Evolutionary conservation across 2,113 vertebrate genomes (phyloP).

Genomic region (Accipiter cooperii): DNA sequence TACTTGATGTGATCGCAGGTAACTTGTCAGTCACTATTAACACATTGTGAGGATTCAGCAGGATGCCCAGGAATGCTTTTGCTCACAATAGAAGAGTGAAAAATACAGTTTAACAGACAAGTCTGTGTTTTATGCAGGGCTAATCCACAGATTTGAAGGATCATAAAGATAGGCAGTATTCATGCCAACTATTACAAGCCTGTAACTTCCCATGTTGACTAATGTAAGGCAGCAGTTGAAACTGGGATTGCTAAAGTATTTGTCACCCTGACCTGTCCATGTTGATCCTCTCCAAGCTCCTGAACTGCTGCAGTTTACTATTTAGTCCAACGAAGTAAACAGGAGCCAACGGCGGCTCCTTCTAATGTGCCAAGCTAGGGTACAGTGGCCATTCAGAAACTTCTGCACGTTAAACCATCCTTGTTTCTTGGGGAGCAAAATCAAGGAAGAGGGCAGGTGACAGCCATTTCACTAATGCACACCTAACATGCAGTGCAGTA

Average conservation of each 20-base stretch:
- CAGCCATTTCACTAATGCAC: background rate
- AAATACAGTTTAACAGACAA: background rate
- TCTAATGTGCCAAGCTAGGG: background rate
- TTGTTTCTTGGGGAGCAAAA: background rate
- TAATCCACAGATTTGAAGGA: background rate
- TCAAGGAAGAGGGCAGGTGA: background rate
- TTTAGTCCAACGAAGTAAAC: background rate
- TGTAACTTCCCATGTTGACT: background rate
- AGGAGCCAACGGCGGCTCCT: background rate
- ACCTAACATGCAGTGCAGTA: background rate
- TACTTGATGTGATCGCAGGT: background rate
- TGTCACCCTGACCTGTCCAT: background rate
- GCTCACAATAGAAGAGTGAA: background rate
- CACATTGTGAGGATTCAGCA: background rate
- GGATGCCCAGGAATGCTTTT: background rate
- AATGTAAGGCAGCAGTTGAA: background rate
- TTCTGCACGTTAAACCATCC: background rate
- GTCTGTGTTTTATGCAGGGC: background rate
- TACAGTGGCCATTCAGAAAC: background rate
- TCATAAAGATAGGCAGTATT: background rate
- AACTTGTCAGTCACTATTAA: background rate
- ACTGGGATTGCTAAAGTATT: background rate
- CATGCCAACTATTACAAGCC: background rate
- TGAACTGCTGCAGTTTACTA: background rate
- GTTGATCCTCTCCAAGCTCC: background rate